These are phyloP conservation scores for Achroia grisella DNA, from an alignment of 1,140 invertebrate genomes.

Conservation along the genomic window DNA sequence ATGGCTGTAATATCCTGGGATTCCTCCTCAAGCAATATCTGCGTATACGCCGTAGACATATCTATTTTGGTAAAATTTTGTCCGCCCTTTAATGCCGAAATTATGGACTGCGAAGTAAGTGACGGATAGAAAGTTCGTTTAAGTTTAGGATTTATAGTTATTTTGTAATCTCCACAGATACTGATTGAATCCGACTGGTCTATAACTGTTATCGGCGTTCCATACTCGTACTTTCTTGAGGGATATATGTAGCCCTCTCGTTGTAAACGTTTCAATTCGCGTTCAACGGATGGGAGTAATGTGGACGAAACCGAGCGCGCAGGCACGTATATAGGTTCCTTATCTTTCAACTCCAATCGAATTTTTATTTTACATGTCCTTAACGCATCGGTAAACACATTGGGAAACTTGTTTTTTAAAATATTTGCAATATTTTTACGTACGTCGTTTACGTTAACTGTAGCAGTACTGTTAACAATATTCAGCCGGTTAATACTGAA, in stretches of 20 bases:
- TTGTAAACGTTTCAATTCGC: slow-evolving; percentile 45
- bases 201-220: too few relatives aligned
- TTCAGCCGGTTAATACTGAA: not conserved
- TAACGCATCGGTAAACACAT: slow-evolving; percentile 1
- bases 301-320: slow-evolving; percentile 38
- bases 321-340: slow-evolving; percentile 18
- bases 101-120: too few relatives aligned
- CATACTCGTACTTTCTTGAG: slow-evolving; percentile 23
- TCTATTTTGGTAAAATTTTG: slow-evolving; percentile 32
- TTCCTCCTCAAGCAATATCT: slow-evolving; percentile 20
- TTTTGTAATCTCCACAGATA: too few relatives aligned
- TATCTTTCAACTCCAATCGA: not conserved
- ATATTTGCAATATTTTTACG: not conserved
- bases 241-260: slow-evolving; percentile 25
- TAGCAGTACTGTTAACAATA: too few relatives aligned
- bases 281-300: slow-evolving; percentile 42
- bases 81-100: slow-evolving; percentile 24
- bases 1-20: slow-evolving; percentile 23
- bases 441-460: not conserved
- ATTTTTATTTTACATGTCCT: slow-evolving; percentile 1
- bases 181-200: too few relatives aligned
- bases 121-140: slow-evolving; percentile 27
- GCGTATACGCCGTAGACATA: slow-evolving; percentile 24
- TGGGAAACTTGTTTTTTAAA: not conserved
- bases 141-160: slow-evolving; percentile 28